Evolutionary conservation across 2,888 invertebrate species (phyloP).

Genomic region (Mesoligia furuncula): DNA sequence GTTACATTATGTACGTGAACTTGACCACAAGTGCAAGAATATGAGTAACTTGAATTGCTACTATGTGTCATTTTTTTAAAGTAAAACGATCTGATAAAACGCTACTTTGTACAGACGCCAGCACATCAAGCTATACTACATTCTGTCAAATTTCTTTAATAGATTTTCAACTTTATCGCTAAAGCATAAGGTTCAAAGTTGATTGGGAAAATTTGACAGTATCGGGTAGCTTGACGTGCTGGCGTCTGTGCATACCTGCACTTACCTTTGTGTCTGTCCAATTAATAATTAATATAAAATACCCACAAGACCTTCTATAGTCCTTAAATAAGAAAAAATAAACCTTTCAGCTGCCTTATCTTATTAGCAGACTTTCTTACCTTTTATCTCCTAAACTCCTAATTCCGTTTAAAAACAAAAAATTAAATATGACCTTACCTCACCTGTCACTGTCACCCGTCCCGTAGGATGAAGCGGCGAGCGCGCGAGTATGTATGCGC

Average conservation of each 20-base stretch:
- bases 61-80: background rate
- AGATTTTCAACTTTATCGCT: too few relatives aligned
- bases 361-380: too few relatives aligned
- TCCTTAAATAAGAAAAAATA: background rate
- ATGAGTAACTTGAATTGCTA: background rate
- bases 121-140: too few relatives aligned
- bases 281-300: background rate
- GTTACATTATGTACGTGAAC: background rate
- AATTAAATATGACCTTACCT: conserved; percentile 52
- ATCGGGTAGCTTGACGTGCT: too few relatives aligned
- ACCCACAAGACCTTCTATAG: background rate
- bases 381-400: background rate
- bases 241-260: too few relatives aligned
- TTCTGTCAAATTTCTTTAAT: too few relatives aligned
- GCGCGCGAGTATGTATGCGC: conserved; percentile 70
- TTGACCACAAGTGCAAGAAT: background rate
- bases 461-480: conserved; percentile 68
- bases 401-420: background rate
- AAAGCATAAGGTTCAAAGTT: too few relatives aligned
- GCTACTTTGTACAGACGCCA: too few relatives aligned
- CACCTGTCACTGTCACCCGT: conserved; percentile 56
- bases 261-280: background rate
- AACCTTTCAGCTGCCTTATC: too few relatives aligned
- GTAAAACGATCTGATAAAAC: background rate
- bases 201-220: too few relatives aligned